Conservation (phyloP, 1,140 invertebrate genomes). For the Anastatus disparis region DNA sequence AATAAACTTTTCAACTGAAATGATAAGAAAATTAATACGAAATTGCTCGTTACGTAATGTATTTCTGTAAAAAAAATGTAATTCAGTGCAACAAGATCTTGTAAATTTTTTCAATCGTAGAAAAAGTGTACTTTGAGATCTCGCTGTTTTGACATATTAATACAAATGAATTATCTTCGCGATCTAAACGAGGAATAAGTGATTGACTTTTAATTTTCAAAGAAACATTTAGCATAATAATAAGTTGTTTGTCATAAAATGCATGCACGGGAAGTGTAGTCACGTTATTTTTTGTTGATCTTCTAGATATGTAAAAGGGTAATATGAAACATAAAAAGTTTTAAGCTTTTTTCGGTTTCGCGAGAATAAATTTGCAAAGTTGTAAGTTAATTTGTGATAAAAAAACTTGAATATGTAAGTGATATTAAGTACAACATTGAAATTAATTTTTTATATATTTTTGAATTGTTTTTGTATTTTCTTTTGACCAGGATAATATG, state of each 20-base stretch:
- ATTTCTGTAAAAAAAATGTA: background rate
- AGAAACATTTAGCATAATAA: slow-evolving; percentile 4
- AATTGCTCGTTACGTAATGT: slow-evolving; percentile 2
- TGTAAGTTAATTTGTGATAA: background rate
- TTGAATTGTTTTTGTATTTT: too few relatives aligned
- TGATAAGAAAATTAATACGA: background rate
- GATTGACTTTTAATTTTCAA: slow-evolving; percentile 9
- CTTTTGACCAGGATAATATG: too few relatives aligned
- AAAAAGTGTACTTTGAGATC: too few relatives aligned
- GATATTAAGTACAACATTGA: too few relatives aligned
- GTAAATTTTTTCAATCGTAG: too few relatives aligned
- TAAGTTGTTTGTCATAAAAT: slow-evolving; percentile 17
- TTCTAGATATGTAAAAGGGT: background rate
- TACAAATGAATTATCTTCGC: background rate
- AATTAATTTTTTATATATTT: too few relatives aligned
- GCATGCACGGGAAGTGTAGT: background rate
- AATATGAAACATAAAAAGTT: slow-evolving; percentile 5
- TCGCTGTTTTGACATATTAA: slow-evolving; percentile 1
- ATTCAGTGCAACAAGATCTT: background rate
- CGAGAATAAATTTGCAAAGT: slow-evolving; percentile 1
- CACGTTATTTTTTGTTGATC: background rate
- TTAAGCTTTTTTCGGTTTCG: background rate
- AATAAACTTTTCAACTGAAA: too few relatives aligned
- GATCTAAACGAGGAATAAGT: background rate
- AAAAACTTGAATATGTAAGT: too few relatives aligned